A percentile compares a stretch with the other conserved stretches of the same genome.
These are phyloP conservation scores for Rhabdomys dilectus DNA, from an alignment of 2,113 vertebrate genomes.

Conservation along the genomic window DNA sequence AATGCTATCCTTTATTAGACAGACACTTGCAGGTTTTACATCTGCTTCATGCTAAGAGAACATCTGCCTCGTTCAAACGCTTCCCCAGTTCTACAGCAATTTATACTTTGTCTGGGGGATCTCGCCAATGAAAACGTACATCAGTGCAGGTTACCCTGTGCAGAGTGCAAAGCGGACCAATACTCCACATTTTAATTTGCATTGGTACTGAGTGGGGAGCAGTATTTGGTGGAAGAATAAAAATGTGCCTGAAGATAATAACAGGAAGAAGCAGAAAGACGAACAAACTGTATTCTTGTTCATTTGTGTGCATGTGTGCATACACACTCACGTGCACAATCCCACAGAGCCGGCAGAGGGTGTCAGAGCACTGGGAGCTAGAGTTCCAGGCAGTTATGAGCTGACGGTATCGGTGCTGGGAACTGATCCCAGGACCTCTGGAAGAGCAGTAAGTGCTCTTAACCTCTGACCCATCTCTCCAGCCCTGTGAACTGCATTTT, in stretches of 20 bases:
- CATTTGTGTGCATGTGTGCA: not conserved
- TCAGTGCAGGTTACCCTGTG: constrained; percentile 47
- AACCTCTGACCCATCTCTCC: not conserved
- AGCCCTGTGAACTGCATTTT: not conserved
- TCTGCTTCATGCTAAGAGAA: constrained; percentile 89
- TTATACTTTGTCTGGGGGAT: constrained; percentile 82
- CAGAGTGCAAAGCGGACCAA: constrained; percentile 50
- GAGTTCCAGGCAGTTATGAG: not conserved
- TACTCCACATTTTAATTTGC: constrained; percentile 39
- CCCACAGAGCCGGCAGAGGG: not conserved
- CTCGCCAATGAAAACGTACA: constrained; percentile 61
- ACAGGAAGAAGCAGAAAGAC: not conserved
- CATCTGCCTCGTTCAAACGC: constrained; percentile 86
- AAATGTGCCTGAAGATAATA: not conserved
- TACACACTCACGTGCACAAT: not conserved
- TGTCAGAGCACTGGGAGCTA: too few relatives aligned
- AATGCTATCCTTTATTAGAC: constrained; percentile 88
- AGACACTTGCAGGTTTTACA: constrained; percentile 88
- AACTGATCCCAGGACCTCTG: not conserved
- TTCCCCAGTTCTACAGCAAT: constrained; percentile 84
- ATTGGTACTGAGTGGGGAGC: not conserved
- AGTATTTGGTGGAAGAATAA: constrained; percentile 31
- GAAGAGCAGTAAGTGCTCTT: not conserved
- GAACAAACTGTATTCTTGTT: not conserved
- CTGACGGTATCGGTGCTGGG: not conserved